Conservation (phyloP, 2,797 vertebrate species). For the Sphenodon punctatus region DNA sequence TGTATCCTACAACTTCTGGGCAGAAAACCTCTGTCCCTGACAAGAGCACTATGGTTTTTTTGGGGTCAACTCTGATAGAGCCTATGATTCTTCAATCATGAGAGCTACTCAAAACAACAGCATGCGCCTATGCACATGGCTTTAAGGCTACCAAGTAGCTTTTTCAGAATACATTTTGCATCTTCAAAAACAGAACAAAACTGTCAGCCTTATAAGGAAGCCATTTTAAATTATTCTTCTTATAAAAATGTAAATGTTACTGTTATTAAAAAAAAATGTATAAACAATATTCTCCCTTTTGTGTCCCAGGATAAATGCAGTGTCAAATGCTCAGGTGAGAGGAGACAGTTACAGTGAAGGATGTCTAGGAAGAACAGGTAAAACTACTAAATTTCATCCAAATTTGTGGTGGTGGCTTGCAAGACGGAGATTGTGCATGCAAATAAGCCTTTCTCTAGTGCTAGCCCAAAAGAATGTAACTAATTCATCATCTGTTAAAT, state of each 20-base stretch:
- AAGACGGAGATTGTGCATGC: too few relatives aligned
- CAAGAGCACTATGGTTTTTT: too few relatives aligned
- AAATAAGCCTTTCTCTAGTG: background rate
- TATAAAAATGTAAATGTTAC: background rate
- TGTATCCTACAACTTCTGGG: too few relatives aligned
- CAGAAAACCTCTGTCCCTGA: too few relatives aligned
- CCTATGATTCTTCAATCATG: background rate
- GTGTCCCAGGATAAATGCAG: conserved; percentile 88
- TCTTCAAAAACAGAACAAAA: background rate
- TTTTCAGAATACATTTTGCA: background rate
- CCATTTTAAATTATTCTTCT: background rate
- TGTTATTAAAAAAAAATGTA: background rate
- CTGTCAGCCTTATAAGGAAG: too few relatives aligned
- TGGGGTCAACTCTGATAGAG: too few relatives aligned
- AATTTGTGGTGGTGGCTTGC: too few relatives aligned
- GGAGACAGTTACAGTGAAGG: conserved; percentile 90
- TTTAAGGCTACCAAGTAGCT: background rate
- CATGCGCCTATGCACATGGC: background rate
- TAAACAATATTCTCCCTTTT: background rate
- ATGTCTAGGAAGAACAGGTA: conserved; percentile 89
- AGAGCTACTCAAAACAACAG: background rate
- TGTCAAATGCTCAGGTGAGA: conserved; percentile 92
- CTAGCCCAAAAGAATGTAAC: too few relatives aligned
- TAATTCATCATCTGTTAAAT: too few relatives aligned
- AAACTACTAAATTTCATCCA: background rate